Evolutionary conservation across 2,888 invertebrate genomes (phyloP), one percentile per base, ranked within the genome.

Genomic region (Globia sparganii): DNA sequence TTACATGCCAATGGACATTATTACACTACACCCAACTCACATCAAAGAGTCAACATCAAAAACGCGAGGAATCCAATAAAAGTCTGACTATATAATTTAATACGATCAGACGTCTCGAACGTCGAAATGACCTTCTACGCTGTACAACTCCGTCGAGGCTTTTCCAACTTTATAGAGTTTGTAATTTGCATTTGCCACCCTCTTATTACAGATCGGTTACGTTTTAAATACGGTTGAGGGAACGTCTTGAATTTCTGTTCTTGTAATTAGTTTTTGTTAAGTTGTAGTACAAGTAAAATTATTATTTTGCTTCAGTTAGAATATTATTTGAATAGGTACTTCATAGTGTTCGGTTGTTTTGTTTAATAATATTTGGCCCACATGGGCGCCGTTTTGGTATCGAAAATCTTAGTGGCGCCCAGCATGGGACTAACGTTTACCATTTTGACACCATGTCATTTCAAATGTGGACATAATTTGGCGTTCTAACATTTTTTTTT

Each of bases 111-210:
- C 85, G 72, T 78, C 75, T 85, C 74, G 66, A 78, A 75, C 66
- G 72, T 62, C 13, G 70, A 65, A 83, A 80, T 83, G 77, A 85
- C 84, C 78, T 81, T 84, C 74, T 34, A 71, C 64, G 62, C 70
- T 68, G 68, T 83, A 86, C 66, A 81, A 72, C 83, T 86, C 71
- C 67, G 73, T 64, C 66, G 67, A 73, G 77, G 67, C 80, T 77
- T 75, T 62, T 46, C 56, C 70, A 53, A 72, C 83, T 77, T 85
- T 80, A 80, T 80, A 76, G 62, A 80, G 68, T 80, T 80, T 86
- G 77, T 85, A 83, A 86, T 85, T 85, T 83, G 86, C 84, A 84
- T 83, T 83, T 84, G 76, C 83, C 76, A 80, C 83, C 80, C 80
- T 76, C 80, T 84, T 84, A 66, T 75, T 70, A 84, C 53, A 76